These are phyloP conservation scores for Catocala fraxini DNA, from an alignment of 2,888 invertebrate species.

Conservation along the genomic window DNA sequence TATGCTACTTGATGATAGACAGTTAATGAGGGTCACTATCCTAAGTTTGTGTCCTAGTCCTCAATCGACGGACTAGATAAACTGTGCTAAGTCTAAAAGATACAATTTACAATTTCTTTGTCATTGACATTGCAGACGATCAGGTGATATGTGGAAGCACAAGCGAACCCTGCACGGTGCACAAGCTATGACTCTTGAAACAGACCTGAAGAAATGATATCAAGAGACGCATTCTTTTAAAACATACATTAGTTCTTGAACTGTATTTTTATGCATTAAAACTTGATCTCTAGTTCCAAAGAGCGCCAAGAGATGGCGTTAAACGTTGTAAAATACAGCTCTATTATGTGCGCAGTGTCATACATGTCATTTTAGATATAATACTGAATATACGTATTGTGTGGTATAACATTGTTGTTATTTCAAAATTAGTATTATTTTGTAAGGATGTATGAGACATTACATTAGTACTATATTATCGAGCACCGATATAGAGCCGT, in stretches of 20 bases:
- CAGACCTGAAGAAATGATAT: constrained; percentile 38
- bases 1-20: no score
- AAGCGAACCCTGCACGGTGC: constrained; percentile 80
- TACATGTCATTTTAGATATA: constrained; percentile 16
- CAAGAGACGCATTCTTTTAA: not conserved
- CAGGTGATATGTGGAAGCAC: constrained; percentile 85
- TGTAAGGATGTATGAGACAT: no score
- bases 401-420: not conserved
- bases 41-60: no score
- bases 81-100: not conserved
- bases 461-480: constrained; percentile 6
- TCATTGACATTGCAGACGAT: constrained; percentile 64
- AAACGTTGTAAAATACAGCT: constrained; percentile 16
- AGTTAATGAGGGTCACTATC: no score
- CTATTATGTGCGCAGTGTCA: constrained; percentile 22
- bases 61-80: no score
- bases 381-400: constrained; percentile 14
- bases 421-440: not conserved
- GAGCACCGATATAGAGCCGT: not conserved
- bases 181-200: constrained; percentile 51
- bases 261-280: not conserved
- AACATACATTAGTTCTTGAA: not conserved
- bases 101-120: not conserved
- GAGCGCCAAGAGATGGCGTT: constrained; percentile 40
- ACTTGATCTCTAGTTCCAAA: constrained; percentile 15